phyloP scores from a whole-genome alignment of 1,140 invertebrate species.

The Lycorma delicatula region DNA sequence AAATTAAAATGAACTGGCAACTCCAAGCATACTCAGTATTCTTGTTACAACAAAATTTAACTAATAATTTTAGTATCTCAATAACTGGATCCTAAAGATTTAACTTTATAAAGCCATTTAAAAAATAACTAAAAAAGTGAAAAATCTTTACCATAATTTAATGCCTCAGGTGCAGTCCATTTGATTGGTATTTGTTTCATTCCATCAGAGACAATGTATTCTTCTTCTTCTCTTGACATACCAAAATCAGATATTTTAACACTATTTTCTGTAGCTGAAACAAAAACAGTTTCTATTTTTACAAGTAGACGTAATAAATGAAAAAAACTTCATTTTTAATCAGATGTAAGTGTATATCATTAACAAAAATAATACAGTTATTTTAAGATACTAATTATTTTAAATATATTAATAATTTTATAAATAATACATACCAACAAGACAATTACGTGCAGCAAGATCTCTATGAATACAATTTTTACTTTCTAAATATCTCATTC shows the following conservation, averaged over 20 bases:
- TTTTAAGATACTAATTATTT: background rate
- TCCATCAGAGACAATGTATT: conserved; percentile 93
- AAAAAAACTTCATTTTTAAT: too few relatives aligned
- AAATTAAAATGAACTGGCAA: too few relatives aligned
- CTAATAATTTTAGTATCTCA: too few relatives aligned
- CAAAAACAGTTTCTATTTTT: too few relatives aligned
- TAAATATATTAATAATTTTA: conserved; percentile 10
- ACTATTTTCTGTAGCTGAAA: conserved; percentile 61
- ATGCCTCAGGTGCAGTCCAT: conserved; percentile 93
- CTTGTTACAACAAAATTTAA: too few relatives aligned
- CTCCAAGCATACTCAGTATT: too few relatives aligned
- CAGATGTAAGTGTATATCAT: background rate
- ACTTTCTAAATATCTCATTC: conserved; percentile 92
- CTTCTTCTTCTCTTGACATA: conserved; percentile 95
- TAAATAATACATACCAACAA: conserved; percentile 53
- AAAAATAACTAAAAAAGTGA: too few relatives aligned
- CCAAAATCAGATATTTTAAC: conserved; percentile 98
- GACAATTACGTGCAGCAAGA: conserved; percentile 90
- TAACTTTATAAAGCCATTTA: too few relatives aligned
- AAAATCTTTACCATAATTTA: conserved; percentile 75
- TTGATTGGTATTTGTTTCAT: conserved; percentile 99
- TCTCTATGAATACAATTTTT: conserved; percentile 96
- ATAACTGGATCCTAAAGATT: too few relatives aligned
- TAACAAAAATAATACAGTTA: background rate
- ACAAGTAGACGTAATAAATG: background rate